Evolutionary conservation across 2,797 vertebrate genomes (phyloP).

Genomic region (Galagoides demidoff): DNA sequence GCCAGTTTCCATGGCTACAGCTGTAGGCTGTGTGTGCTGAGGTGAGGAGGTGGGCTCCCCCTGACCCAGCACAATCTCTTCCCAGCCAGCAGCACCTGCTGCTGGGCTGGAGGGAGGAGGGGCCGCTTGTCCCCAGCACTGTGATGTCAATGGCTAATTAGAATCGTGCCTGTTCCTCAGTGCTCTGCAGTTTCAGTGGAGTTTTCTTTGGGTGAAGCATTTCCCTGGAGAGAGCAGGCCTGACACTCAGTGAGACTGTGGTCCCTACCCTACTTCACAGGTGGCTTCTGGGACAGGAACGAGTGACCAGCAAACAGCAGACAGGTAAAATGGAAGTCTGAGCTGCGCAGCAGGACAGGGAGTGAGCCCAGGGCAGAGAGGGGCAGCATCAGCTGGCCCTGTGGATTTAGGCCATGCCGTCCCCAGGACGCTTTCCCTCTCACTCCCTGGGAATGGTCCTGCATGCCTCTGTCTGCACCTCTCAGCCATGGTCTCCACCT

Average conservation of each 20-base stretch:
- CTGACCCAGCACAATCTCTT: constrained; percentile 9
- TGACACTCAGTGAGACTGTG: background rate
- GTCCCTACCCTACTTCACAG: constrained; percentile 44
- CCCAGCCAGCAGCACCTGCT: background rate
- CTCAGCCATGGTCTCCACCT: background rate
- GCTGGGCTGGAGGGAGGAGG: background rate
- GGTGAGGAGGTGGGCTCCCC: background rate
- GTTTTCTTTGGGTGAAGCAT: background rate
- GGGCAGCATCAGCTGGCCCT: background rate
- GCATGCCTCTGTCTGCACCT: no score
- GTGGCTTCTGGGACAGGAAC: background rate
- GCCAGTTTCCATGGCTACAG: constrained; percentile 84
- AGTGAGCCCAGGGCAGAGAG: background rate
- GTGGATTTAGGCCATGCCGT: rapidly evolving
- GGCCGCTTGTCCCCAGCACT: background rate
- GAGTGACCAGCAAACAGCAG: background rate
- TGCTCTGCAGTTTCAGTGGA: background rate
- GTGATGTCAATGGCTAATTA: background rate
- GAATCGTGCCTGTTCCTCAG: background rate
- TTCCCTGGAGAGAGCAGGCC: constrained; percentile 48
- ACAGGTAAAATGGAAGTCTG: rapidly evolving
- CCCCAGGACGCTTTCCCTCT: no score
- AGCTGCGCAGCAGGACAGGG: background rate
- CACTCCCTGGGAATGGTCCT: background rate
- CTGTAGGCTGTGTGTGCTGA: constrained; percentile 3